Conservation (phyloP, 2,888 invertebrate species). For the Lasioglossum zephyrum region DNA sequence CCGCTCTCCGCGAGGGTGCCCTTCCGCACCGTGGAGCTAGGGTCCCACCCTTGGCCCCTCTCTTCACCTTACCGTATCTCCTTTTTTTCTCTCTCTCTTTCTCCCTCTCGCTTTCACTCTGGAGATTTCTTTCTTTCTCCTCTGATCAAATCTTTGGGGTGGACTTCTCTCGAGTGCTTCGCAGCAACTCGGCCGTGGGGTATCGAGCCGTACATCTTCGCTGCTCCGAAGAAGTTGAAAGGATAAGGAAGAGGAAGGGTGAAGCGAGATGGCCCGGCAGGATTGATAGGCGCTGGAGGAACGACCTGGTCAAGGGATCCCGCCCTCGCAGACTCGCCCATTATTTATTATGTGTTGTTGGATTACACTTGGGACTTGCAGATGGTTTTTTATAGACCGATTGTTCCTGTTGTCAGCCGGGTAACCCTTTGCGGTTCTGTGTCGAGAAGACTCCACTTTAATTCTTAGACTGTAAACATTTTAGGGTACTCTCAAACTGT, state of each 20-base stretch:
- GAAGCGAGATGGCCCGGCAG: conserved; percentile 37
- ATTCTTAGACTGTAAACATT: no score
- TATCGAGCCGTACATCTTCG: conserved; percentile 73
- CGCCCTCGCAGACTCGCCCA: background rate
- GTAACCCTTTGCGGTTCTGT: background rate
- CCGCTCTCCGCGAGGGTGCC: conserved; percentile 70
- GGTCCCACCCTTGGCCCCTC: conserved; percentile 72
- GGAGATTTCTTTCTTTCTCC: background rate
- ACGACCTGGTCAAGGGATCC: conserved; percentile 1
- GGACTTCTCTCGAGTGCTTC: conserved; percentile 74
- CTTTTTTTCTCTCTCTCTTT: conserved; percentile 30
- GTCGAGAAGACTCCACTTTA: background rate
- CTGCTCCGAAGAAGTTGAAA: conserved; percentile 64
- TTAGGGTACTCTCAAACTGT: no score
- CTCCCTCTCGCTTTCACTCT: background rate
- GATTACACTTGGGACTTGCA: background rate
- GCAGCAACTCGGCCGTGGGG: conserved; percentile 68
- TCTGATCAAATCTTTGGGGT: conserved; percentile 78
- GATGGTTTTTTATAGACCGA: background rate
- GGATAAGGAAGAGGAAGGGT: conserved; percentile 56
- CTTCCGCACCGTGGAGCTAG: conserved; percentile 63
- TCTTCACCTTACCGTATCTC: conserved; percentile 55
- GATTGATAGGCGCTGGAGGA: conserved; percentile 44
- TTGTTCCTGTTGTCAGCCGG: background rate
- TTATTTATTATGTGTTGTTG: conserved; percentile 1